Conservation (phyloP, 2,113 vertebrate species). For the Meles meles region DNA sequence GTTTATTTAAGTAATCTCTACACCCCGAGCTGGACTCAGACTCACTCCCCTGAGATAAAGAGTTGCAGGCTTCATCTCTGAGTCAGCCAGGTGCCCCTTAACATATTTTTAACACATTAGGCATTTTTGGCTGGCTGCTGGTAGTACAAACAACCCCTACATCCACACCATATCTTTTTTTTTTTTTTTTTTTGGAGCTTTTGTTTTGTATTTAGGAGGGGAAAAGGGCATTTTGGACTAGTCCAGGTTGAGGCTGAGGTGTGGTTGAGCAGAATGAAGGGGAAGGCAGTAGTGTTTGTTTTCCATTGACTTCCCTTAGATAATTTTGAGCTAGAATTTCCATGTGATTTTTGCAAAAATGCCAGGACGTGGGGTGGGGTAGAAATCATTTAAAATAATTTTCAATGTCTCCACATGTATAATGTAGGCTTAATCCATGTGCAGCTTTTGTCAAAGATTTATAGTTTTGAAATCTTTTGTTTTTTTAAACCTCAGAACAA, state of each 20-base stretch:
- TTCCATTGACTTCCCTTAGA: neutral
- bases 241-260: neutral
- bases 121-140: neutral
- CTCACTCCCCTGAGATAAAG: neutral
- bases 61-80: neutral
- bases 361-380: neutral
- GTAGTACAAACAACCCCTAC: neutral
- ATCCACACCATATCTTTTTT: neutral
- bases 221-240: neutral
- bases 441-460: slow-evolving; percentile 11
- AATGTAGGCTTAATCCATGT: neutral
- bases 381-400: neutral
- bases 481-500: neutral
- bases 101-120: neutral
- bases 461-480: neutral
- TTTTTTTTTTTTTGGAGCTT: neutral
- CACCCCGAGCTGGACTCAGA: rapidly evolving
- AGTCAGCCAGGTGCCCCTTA: neutral
- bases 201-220: neutral
- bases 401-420: neutral
- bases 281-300: neutral
- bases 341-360: slow-evolving; percentile 3
- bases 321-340: slow-evolving; percentile 3
- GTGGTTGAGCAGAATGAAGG: neutral
- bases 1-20: neutral